Evolutionary conservation across 2,113 vertebrate genomes (phyloP), one percentile per base, ranked within the genome.

Genomic region (Lichenostomus cassidix): DNA sequence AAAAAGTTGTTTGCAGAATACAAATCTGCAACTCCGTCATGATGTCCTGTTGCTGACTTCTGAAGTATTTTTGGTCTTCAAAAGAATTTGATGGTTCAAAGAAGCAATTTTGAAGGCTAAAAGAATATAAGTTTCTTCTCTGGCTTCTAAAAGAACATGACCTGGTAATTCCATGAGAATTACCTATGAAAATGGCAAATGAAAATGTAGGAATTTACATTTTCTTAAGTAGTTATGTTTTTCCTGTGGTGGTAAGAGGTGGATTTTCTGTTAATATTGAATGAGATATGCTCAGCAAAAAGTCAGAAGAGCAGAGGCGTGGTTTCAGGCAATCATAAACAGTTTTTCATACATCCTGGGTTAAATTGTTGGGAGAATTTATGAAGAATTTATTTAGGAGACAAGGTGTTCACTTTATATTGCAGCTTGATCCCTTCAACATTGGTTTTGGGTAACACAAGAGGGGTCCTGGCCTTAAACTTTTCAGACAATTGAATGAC

Each of bases 311-410:
- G 64, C 62, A 95, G 85, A 95, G 7, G 12, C 77, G 33, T 94
- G 62, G 96, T 97, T 98, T 97, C 94, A 95, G 90, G 68, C 80
- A 95, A 73, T 89, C 33, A 94, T 97, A 97, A 97, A 89, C 49
- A 94, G 59, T 93, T 96, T 85, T 92, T 90, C 62, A 90, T 52
- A 41, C 60, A 79, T 85, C 2, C 9, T 41, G 41, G 37, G 73
- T 95, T 94, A 97, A 97, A 94, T 63, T 53, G 52, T 65, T 96
- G 76, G 29, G 56, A 95, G 42, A 96, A 71, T 86, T 83, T 89
- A 91, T 87, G 74, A 76, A 50, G 35, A 49, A 62, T 62, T 76
- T 90, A 69, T 63, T 91, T 92, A 92, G 83, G 79, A 92, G 83
- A 96, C 35, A 77, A 82, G 85, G 46, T 62, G 46, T 89, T 97